Conservation (phyloP, 2,113 vertebrate species). For the Pterocles orientalis region DNA sequence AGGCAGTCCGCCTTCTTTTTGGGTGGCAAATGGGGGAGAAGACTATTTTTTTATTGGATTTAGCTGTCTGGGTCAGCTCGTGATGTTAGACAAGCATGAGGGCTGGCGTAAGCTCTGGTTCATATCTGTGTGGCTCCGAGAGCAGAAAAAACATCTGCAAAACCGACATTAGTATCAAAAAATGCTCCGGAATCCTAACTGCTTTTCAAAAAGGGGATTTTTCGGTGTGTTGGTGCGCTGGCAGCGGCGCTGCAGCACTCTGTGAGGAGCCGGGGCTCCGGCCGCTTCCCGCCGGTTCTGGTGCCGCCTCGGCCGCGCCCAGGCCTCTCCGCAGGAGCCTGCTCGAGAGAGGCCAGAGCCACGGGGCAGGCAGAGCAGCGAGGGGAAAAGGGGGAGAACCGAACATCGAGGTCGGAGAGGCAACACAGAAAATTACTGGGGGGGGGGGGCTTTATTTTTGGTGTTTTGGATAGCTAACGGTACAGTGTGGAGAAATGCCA, state of each 20-base stretch:
- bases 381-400: not conserved
- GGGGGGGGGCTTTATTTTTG: too few species aligned
- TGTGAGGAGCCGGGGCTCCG: not conserved
- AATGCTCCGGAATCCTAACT: not conserved
- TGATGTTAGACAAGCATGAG: not conserved
- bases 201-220: not conserved
- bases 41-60: not conserved
- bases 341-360: too few species aligned
- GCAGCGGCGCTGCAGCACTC: not conserved
- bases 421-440: too few species aligned
- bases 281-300: not conserved
- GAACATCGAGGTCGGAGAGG: not conserved
- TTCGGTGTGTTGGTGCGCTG: not conserved
- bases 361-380: not conserved
- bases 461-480: too few species aligned
- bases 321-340: too few species aligned
- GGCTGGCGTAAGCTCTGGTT: not conserved
- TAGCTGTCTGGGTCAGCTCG: not conserved
- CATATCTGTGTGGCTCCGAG: fast-evolving
- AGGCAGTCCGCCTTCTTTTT: fast-evolving
- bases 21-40: not conserved
- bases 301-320: too few species aligned
- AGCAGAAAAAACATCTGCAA: not conserved
- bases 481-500: not conserved
- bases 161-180: fast-evolving